Evolutionary conservation across 2,113 vertebrate genomes (phyloP).

Genomic region (Ptychochromis oligacanthus): DNA sequence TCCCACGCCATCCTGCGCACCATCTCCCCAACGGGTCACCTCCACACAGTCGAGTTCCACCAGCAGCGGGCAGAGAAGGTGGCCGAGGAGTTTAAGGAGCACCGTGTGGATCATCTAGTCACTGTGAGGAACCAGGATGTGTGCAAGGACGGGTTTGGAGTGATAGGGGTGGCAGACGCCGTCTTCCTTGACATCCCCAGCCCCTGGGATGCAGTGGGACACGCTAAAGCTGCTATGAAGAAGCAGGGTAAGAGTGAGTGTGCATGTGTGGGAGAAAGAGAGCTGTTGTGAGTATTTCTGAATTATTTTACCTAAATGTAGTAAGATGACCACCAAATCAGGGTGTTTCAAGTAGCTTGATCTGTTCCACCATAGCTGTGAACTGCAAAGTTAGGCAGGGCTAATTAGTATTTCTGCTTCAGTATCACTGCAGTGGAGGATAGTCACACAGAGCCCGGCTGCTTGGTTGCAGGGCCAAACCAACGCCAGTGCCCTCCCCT

Average conservation of each 20-base stretch:
- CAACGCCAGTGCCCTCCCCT: too few species aligned
- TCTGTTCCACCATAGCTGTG: too few species aligned
- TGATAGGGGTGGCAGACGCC: slow-evolving; percentile 86
- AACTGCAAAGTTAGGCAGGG: neutral
- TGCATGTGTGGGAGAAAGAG: neutral
- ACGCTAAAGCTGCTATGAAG: slow-evolving; percentile 91
- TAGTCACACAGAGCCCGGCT: too few species aligned
- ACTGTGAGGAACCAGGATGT: slow-evolving; percentile 95
- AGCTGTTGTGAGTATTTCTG: neutral
- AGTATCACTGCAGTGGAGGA: too few species aligned
- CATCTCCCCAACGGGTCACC: slow-evolving; percentile 91
- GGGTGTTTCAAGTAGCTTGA: neutral
- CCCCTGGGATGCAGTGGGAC: slow-evolving; percentile 94
- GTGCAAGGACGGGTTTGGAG: slow-evolving; percentile 92
- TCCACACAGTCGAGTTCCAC: slow-evolving; percentile 98
- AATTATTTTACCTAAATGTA: neutral
- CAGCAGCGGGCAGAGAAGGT: slow-evolving; percentile 91
- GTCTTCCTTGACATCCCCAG: slow-evolving; percentile 97
- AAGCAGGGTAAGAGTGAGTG: slow-evolving; percentile 81
- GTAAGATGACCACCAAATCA: neutral
- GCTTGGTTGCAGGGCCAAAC: too few species aligned
- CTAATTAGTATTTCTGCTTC: neutral
- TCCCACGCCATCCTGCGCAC: slow-evolving; percentile 94
- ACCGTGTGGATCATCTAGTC: slow-evolving; percentile 89
- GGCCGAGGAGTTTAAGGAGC: slow-evolving; percentile 89